These are phyloP conservation scores for Brachyptera putata DNA, from an alignment of 2,888 invertebrate genomes.

Conservation along the genomic window DNA sequence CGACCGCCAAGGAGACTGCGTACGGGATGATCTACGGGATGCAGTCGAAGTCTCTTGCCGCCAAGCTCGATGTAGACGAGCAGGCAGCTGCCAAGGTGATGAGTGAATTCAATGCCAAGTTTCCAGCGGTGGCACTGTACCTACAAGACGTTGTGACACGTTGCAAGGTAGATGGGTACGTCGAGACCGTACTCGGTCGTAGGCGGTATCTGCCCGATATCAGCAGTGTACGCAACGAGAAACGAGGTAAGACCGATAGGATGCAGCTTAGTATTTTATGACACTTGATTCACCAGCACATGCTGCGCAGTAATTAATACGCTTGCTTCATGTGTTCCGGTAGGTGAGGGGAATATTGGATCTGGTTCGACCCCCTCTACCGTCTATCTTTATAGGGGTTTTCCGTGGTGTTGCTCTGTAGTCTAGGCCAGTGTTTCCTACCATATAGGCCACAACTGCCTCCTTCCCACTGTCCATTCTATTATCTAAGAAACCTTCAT, in stretches of 20 bases:
- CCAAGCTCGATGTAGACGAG: constrained; percentile 72
- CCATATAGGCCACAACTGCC: no score
- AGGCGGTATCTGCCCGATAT: constrained; percentile 74
- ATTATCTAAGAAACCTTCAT: no score
- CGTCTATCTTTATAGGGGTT: no score
- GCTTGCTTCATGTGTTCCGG: no score
- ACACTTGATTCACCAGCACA: no score
- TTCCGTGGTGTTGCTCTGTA: no score
- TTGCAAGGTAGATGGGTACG: constrained; percentile 68
- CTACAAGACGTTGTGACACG: constrained; percentile 54
- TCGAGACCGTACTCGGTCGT: constrained; percentile 78
- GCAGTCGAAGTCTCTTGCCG: constrained; percentile 76
- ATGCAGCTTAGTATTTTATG: no score
- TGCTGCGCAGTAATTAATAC: no score
- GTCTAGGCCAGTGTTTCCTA: no score
- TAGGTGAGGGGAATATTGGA: no score
- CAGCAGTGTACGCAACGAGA: constrained; percentile 51
- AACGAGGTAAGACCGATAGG: neutral
- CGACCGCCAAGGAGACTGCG: constrained; percentile 87
- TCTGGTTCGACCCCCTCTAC: no score
- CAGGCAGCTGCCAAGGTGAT: constrained; percentile 75
- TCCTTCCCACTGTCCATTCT: no score
- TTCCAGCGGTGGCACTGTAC: constrained; percentile 50
- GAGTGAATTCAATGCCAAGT: constrained; percentile 71
- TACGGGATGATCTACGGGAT: constrained; percentile 98